phyloP scores from a whole-genome alignment of 1,140 invertebrate genomes.

The Drosophila rufa region DNA sequence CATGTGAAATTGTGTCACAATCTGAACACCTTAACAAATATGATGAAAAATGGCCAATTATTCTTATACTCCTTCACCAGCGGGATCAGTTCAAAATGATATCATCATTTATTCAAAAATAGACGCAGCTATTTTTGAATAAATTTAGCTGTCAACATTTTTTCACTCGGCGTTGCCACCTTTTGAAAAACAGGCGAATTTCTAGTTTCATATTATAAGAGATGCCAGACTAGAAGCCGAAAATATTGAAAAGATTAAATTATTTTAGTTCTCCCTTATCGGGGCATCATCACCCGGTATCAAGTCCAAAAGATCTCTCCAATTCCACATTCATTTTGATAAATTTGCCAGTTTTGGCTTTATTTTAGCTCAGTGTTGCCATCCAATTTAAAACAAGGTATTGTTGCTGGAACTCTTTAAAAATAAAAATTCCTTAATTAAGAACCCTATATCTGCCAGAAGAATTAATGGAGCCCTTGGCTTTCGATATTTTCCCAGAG shows the following conservation, averaged over 20 bases:
- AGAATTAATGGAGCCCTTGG: neutral
- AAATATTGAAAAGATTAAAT: neutral
- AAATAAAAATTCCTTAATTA: too few species aligned
- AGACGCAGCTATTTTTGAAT: neutral
- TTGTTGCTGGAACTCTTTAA: neutral
- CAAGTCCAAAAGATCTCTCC: neutral
- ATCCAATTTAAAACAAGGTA: neutral
- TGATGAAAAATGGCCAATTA: neutral
- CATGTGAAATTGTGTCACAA: neutral
- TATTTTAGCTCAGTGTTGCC: neutral
- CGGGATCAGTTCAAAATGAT: neutral
- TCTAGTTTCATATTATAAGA: neutral
- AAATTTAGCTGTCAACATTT: neutral
- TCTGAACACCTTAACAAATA: too few species aligned
- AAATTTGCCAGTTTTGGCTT: neutral
- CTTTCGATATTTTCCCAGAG: slow-evolving; percentile 3
- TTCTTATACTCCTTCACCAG: neutral
- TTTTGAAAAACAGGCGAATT: neutral
- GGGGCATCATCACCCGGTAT: neutral
- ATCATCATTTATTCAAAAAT: too few species aligned
- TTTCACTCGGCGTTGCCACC: neutral
- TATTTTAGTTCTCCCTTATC: neutral
- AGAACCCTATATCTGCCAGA: neutral
- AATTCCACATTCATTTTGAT: neutral
- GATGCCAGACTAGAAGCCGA: neutral